Evolutionary conservation across 2,113 vertebrate species (phyloP), one percentile per base, ranked within the genome.

Genomic region (Pampusana beccarii): DNA sequence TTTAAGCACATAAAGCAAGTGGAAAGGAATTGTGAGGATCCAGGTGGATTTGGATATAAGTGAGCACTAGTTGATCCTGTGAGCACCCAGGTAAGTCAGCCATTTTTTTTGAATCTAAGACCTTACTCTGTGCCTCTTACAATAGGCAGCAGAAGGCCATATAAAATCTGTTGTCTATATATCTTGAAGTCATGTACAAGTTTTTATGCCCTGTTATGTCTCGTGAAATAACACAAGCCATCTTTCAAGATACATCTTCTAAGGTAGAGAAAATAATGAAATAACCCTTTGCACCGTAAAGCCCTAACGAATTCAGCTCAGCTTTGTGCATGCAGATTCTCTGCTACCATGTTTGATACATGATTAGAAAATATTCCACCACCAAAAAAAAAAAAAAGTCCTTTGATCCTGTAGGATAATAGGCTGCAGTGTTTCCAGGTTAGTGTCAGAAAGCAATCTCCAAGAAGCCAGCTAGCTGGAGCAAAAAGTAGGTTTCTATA

Each of bases 331-430:
- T 66, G 62, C 20, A 66, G 66, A 70, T 90, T 95, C 58, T 92
- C 46, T 86, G 29, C 26, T 72, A 40, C 34, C 46, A 2, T 42
- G 16, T 60, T 57, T 91, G 65, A 78, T 75, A 50, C 4, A 84
- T 85, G 69, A 84, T 81, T 93, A 61, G 66, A 92, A 94, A 93
- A 90, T 16, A 8, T 20, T 88, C 19, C 21, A 80, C 28, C 12
- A 8, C 16, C 58, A 42, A 93, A 92, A 79, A n/a, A 71, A 82
- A 40, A 19, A 11, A 7, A 13, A 60, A 31, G n/a, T 84, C 83
- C 53, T 97, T 89, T 96, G 88, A 95, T 95, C 88, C 92, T 87
- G 38, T 67, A 65, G 88, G 77, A 96, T 96, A 89, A 94, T 86
- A 87, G 60, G 28, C 73, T 92, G 33, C 57, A 65, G 40, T 42